Evolutionary conservation across 64 coral and sea anemone species (phyloP), one percentile per base, ranked within the genome.

Genomic region (Montipora capricornis): DNA sequence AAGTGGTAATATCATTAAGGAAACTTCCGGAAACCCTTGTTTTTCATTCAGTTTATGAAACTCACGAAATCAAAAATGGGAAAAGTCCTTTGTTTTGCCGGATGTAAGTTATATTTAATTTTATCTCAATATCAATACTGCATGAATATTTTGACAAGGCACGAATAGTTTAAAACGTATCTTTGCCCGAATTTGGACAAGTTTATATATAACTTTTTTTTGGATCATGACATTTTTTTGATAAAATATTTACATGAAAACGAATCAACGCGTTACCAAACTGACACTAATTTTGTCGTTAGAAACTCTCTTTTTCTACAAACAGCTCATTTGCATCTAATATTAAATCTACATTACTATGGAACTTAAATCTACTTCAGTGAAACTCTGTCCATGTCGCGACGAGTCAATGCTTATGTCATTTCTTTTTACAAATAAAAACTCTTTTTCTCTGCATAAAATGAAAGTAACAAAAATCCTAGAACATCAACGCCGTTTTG

Each of bases 211-310:
- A 8, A 11, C 53, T 37, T 37, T 37, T 37, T 37, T 62, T 64
- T 15, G 15, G n/a, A 12, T 64, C 46, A 51, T 24, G 45, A n/a
- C 44, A 73, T 86, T 16, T 86, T 46, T 86, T 8, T 73, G 6
- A 78, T 50, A 20, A 71, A 86, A 68, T 86, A 86, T 86, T 73
- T 86, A 86, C 62, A 70, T 49, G n/a, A 64, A 78, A 84, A 84
- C 29, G 10, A 70, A 86, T 86, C 64, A 86, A 8, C n/a, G 19
- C 3, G 51, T 50, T 86, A 50, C 76, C 14, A 3, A 14, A 12
- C 14, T 64, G 0, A 57, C 53, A 57, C 6, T 57, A 11, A 57
- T 8, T 8, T 8, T 57, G 11, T 57, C 53, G 6, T 8, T 11
- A 57, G 6, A 57, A 57, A 48, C 46, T 68, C 15, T 84, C 8